Conservation (phyloP, 2,113 vertebrate genomes). For the Grus americana region DNA sequence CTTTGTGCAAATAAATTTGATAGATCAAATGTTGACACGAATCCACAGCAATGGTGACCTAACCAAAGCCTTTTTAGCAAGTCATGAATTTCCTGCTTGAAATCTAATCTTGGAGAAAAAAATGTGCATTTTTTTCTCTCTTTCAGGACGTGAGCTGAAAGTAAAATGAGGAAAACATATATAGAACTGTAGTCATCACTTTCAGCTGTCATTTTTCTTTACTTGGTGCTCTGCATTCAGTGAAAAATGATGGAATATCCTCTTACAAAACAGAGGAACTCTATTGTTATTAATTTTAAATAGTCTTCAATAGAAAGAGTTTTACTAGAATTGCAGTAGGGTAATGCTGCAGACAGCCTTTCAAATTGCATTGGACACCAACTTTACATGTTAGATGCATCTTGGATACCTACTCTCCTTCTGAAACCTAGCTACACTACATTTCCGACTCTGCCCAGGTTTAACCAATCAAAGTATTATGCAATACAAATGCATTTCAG, state of each 20-base stretch:
- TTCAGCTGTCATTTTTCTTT: background rate
- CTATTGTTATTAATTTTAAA: background rate
- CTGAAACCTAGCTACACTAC: background rate
- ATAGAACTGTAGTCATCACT: background rate
- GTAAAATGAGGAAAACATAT: background rate
- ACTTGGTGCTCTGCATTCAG: background rate
- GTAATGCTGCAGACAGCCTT: background rate
- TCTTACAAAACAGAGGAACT: background rate
- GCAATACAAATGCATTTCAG: background rate
- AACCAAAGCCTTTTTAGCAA: background rate
- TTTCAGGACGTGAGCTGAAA: background rate
- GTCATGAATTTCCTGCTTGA: background rate
- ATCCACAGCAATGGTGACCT: background rate
- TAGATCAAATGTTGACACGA: conserved; percentile 22
- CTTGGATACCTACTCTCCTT: background rate
- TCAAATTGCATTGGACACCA: background rate
- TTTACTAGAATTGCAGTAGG: background rate
- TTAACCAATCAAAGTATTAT: background rate
- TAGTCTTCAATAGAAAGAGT: background rate
- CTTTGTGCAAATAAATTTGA: conserved; percentile 14
- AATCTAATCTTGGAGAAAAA: background rate
- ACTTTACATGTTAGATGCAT: background rate
- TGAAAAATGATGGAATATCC: background rate
- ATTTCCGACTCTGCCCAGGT: background rate
- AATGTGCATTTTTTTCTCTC: background rate